Percentiles rank a stretch among this genome's conserved stretches.
phyloP scores from a whole-genome alignment of 2,888 invertebrate genomes.

The Vandiemenella viatica region DNA sequence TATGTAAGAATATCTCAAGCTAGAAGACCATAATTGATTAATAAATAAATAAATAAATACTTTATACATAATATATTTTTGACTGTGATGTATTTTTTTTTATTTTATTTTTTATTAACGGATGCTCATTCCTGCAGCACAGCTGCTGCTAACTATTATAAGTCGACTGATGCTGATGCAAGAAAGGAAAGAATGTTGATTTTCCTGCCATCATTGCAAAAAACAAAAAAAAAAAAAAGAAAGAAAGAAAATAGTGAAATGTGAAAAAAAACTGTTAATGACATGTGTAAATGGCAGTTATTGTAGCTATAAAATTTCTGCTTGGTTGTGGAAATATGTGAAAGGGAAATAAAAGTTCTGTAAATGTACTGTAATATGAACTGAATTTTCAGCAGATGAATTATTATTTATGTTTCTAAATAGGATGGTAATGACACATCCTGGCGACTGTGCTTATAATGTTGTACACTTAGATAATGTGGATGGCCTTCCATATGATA shows the following conservation, averaged over 20 bases:
- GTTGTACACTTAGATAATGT: constrained; percentile 10
- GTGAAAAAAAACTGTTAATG: neutral
- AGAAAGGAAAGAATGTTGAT: constrained; percentile 1
- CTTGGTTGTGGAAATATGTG: constrained; percentile 10
- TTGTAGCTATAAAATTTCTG: constrained; percentile 1
- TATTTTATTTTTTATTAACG: constrained; percentile 9
- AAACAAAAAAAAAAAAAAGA: constrained; percentile 4
- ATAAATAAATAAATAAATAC: neutral
- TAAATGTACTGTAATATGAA: neutral
- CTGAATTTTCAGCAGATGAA: constrained; percentile 1
- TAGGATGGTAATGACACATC: constrained; percentile 1
- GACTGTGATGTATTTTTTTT: constrained; percentile 16
- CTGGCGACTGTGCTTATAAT: constrained; percentile 12
- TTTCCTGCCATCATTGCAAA: constrained; percentile 17
- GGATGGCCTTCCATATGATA: too few relatives aligned
- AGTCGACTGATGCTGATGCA: constrained; percentile 5
- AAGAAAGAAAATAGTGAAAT: neutral
- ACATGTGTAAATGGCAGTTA: neutral
- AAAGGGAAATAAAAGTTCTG: neutral
- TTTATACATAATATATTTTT: constrained; percentile 12
- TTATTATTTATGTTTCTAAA: neutral
- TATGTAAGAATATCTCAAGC: neutral
- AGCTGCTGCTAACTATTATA: constrained; percentile 9
- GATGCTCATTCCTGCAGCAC: constrained; percentile 17
- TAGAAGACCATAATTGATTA: neutral